Base-by-base conservation (phyloP, 2,113 vertebrate species). In the Ranitomeya variabilis region DNA sequence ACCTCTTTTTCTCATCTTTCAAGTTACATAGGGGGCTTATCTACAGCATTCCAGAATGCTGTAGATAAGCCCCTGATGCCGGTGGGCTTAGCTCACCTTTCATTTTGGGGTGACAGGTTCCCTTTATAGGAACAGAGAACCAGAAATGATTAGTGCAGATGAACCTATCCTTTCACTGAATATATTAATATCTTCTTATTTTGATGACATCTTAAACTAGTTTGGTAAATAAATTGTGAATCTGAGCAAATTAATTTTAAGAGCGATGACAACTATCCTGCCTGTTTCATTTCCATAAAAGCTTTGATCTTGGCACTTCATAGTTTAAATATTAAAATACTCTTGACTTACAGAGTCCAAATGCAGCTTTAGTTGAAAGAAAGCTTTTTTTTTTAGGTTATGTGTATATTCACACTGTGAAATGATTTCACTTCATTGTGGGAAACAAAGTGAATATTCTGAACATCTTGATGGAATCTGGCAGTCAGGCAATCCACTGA, bases 401-500 rank as follows among this genome's bases (percentile, higher is more conserved):
- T 45, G 55, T 66, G 71, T 84, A 78, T 52, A 21, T 26, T 15
- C 87, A 67, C 62, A 57, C 81, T 57, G 71, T 84, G 73, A 89
- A 69, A 89, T 78, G 55, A 79, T 74, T 85, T 79, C 54, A 83
- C 60, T 76, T 88, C 14, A 64, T 76, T 83, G 90, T 51, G 79
- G n/a, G 80, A 90, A 85, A 31, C 83, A 83, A 55, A 54, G 23
- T 86, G 85, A 91, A 74, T 76, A 90, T 82, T 62, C 77, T 1
- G 16, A 87, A 90, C 90, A 87, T 90, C 89, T 90, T 92, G 91
- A 91, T 87, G 89, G 88, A 91, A 89, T 6, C 45, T 77, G 13
- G 59, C 88, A 87, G 89, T 66, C 85, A 89, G 76, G 82, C 73
- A 89, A 69, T 83, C 69, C 80, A 54, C 71, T 81, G 86, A 54